Evolutionary conservation across 2,888 invertebrate genomes (phyloP), one percentile per base, ranked within the genome.

Genomic region (Hirtodrosophila duncani): DNA sequence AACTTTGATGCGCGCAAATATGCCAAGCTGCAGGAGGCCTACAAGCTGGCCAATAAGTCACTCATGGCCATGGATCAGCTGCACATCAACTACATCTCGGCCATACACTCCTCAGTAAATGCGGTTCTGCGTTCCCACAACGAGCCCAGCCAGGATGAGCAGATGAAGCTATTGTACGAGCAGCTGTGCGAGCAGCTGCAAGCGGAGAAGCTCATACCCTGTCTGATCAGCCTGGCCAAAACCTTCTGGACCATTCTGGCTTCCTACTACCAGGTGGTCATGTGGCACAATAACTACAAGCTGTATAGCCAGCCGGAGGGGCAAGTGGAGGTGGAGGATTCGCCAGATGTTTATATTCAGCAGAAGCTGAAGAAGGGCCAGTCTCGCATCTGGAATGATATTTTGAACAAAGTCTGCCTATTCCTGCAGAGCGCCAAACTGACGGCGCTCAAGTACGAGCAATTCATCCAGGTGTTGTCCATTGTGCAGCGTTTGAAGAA

Each of bases 1-100:
- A 91, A 91, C 67, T 97, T 96, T 83, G 94, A 98, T 77, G 89
- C 90, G 13, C 89, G 89, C 7, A 91, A 92, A 3, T 99, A 98
- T 83, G 89, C 91, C 6, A 93, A 95, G 68, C 88, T 98, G 0
- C 94, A 96, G 81, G 91, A 91, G 65, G 98, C 98, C 0, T 99
- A 97, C 83, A 90, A 91, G 24, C 88, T 98, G 13, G 87, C 99
- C 2, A 97, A 96, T 1, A 98, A 98, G 87, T 95, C 94, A 0
- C 92, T 97, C 86, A 92, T 93, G 1, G 96, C 97, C 0, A 94
- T 97, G 91, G 98, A 98, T 85, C 97, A 97, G 84, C 86, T 98
- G 6, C 95, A 96, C 69, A 97, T 98, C 91, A 97, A 98, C 84
- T 97, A 96, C 79, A 94, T 96, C 0, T 96, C 96, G 26, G 94